Evolutionary conservation across 2,113 vertebrate species (phyloP).

Genomic region (Stomatorhinus ivindoensis): DNA sequence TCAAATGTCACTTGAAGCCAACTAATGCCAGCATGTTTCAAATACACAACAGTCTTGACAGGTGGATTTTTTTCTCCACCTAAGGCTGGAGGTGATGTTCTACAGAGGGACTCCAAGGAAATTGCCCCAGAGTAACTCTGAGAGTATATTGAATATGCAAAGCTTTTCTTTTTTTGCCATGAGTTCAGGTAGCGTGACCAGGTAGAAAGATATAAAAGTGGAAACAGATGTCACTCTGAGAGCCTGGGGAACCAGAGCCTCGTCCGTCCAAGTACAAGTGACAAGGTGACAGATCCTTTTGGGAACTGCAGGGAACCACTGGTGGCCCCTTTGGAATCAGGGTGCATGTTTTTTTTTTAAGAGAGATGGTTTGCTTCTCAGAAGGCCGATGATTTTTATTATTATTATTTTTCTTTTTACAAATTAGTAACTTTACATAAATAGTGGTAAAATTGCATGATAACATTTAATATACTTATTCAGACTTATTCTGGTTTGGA

Average conservation of each 20-base stretch:
- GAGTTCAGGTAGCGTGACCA: slow-evolving; percentile 47
- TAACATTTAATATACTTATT: too few relatives aligned
- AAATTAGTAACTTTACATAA: not conserved
- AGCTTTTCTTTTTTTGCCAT: slow-evolving; percentile 33
- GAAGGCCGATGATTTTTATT: not conserved
- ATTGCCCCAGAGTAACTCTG: slow-evolving; percentile 20
- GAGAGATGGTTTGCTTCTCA: not conserved
- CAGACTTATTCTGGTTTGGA: not conserved
- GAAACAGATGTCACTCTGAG: slow-evolving; percentile 48
- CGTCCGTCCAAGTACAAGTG: slow-evolving; percentile 38
- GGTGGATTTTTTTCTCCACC: not conserved
- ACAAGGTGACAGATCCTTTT: slow-evolving; percentile 48
- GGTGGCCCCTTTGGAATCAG: slow-evolving; percentile 25
- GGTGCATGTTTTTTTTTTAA: slow-evolving; percentile 22
- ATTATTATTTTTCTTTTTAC: not conserved
- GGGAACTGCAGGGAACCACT: slow-evolving; percentile 30
- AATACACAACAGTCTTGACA: not conserved
- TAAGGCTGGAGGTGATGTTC: not conserved
- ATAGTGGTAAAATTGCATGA: not conserved
- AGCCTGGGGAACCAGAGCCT: slow-evolving; percentile 42
- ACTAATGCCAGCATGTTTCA: not conserved
- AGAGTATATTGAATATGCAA: slow-evolving; percentile 28
- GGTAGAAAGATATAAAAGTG: slow-evolving; percentile 44
- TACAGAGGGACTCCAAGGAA: not conserved
- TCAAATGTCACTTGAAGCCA: slow-evolving; percentile 1